These are phyloP conservation scores for Trachelipus rathkii DNA, from an alignment of 1,140 invertebrate genomes.

Conservation along the genomic window DNA sequence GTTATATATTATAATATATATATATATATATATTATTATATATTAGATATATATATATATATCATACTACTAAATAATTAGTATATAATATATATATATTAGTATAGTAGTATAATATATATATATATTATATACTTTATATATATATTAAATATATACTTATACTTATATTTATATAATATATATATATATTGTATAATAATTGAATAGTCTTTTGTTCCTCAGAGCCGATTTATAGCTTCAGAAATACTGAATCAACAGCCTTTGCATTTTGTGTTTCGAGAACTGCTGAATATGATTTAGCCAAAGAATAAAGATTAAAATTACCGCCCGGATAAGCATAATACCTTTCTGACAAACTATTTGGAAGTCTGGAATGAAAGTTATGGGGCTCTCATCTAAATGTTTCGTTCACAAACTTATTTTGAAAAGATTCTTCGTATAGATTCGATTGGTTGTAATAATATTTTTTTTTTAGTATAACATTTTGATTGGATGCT, in stretches of 20 bases:
- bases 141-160: no score
- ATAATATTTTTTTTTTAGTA: background rate
- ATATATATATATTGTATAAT: no score
- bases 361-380: constrained; percentile 4
- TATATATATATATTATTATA: no score
- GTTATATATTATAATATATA: no score
- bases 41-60: no score
- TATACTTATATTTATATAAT: no score
- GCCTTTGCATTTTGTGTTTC: background rate
- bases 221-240: background rate
- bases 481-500: background rate
- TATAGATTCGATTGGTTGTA: background rate
- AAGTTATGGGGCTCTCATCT: background rate
- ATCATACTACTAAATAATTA: no score
- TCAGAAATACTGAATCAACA: background rate
- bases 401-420: background rate
- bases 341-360: constrained; percentile 11
- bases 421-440: background rate
- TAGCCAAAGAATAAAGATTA: background rate
- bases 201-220: no score
- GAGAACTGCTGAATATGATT: background rate
- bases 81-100: no score
- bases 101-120: no score
- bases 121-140: no score
- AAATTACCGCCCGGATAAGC: constrained; percentile 4